Conservation (phyloP, 2,888 invertebrate species). For the Linnaemya vulpina region DNA sequence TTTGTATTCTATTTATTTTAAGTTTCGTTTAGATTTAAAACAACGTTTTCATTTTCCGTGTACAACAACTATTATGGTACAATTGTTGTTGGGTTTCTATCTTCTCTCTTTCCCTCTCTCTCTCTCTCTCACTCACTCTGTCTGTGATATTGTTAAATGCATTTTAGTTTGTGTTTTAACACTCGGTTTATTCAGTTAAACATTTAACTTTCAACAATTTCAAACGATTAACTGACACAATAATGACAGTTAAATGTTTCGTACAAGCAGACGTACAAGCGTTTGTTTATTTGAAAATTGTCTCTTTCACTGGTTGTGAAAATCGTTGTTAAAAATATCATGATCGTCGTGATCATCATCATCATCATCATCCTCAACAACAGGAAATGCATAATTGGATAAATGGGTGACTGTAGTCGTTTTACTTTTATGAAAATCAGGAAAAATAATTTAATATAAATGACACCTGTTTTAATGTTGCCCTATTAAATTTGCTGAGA, state of each 20-base stretch:
- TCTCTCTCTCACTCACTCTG: constrained; percentile 41
- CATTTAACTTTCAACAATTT: constrained; percentile 75
- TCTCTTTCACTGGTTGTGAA: constrained; percentile 49
- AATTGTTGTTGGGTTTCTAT: neutral
- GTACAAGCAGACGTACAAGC: constrained; percentile 13
- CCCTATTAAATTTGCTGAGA: neutral
- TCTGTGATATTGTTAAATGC: constrained; percentile 78
- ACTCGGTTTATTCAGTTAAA: constrained; percentile 81
- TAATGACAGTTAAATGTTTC: constrained; percentile 67
- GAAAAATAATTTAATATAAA: constrained; percentile 28
- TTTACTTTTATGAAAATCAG: constrained; percentile 7
- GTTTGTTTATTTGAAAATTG: constrained; percentile 55
- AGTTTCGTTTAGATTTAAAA: constrained; percentile 26
- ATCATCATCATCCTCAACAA: constrained; percentile 37
- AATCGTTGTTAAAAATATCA: constrained; percentile 29
- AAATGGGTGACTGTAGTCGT: constrained; percentile 57
- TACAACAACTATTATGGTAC: constrained; percentile 43
- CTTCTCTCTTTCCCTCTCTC: neutral
- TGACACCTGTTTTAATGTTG: constrained; percentile 25
- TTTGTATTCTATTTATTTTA: constrained; percentile 46
- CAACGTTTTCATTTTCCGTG: neutral
- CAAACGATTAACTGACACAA: constrained; percentile 65
- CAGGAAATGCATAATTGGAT: constrained; percentile 70
- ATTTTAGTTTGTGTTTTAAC: constrained; percentile 81
- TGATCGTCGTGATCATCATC: neutral